Base-by-base conservation (phyloP, 2,797 vertebrate genomes). In the Sebastes paucispinis region DNA sequence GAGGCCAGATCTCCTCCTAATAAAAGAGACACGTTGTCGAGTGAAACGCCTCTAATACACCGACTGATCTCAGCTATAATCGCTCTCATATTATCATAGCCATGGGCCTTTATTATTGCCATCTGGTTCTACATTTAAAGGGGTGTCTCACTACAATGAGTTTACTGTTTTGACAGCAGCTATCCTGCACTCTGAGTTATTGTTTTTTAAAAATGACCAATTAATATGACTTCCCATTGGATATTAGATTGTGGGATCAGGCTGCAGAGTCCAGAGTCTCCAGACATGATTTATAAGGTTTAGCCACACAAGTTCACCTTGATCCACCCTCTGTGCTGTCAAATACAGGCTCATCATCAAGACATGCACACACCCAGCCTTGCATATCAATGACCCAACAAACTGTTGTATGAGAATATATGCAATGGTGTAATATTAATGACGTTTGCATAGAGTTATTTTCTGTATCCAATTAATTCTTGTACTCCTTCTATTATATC, bases 311-410 rank as follows among this genome's bases (percentile, higher is more conserved):
- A 36, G 14, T 57, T 72, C 82, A 84, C 83, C 82, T 74, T 70
- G 20, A 69, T 80, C 72, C 82, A 62, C 69, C 77, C 80, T 72
- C 16, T 6, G 47, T 8, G 72, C 72, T 69, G 87, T 89, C 87
- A 89, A 84, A 91, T 32, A 85, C 63, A 18, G 32, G 31, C 59
- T 64, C 67, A 59, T 74, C 80, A 64, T 54, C 70, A 59, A 22
- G 25, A n/a, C 67, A 52, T 13, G 36, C 36, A 16, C 36, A 67
- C 65, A 70, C 27, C 22, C 34, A 36, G 10, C 34, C 57, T 8
- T 4, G 5, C 2, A 11, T 6, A 69, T 36, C 25, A 69, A 4
- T 39, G 60, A 27, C 18, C 20, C 0, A n/a, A 62, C 16, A 20
- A n/a, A 20, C 22, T 77, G 43, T 47, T 52, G 18, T 20, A 52